Percentiles rank a stretch among this genome's conserved stretches.
These are phyloP conservation scores for Eospalax fontanierii DNA, from an alignment of 2,797 vertebrate species.

Conservation along the genomic window DNA sequence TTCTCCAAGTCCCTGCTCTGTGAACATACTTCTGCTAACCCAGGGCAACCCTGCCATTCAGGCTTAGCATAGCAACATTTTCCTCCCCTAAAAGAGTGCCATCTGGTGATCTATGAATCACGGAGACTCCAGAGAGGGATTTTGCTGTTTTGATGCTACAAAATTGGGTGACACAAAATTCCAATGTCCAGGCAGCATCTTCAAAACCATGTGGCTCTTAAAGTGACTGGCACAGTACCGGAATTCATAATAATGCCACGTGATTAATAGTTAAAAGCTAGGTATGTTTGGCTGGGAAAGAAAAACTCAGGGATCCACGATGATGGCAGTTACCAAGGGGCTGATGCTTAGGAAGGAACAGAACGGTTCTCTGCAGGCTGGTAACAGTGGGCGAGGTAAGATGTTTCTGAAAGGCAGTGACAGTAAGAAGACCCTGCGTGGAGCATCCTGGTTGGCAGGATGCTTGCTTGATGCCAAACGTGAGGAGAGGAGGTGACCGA, in stretches of 20 bases:
- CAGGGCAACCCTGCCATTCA: constrained; percentile 62
- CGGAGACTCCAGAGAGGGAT: constrained; percentile 57
- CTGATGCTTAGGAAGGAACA: neutral
- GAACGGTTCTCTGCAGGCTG: constrained; percentile 12
- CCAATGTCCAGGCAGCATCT: constrained; percentile 34
- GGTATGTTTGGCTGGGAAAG: neutral
- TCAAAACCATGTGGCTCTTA: constrained; percentile 52
- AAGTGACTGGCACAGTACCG: neutral
- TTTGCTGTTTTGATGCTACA: constrained; percentile 63
- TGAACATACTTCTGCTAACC: constrained; percentile 33
- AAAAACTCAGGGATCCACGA: neutral
- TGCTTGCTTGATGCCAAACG: neutral
- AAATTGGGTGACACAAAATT: constrained; percentile 59
- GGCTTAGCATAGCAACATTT: constrained; percentile 37
- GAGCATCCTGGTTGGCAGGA: neutral
- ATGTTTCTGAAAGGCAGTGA: constrained; percentile 32
- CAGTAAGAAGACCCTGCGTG: neutral
- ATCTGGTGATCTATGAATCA: constrained; percentile 82
- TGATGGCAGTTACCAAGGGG: neutral
- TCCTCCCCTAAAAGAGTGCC: constrained; percentile 68
- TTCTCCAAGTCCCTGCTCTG: constrained; percentile 67
- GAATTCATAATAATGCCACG: constrained; percentile 43
- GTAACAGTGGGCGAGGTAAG: neutral
- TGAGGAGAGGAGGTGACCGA: neutral
- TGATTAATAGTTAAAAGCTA: neutral